Conservation (phyloP, 2,888 invertebrate genomes). For the Drosophila aldrichi region DNA sequence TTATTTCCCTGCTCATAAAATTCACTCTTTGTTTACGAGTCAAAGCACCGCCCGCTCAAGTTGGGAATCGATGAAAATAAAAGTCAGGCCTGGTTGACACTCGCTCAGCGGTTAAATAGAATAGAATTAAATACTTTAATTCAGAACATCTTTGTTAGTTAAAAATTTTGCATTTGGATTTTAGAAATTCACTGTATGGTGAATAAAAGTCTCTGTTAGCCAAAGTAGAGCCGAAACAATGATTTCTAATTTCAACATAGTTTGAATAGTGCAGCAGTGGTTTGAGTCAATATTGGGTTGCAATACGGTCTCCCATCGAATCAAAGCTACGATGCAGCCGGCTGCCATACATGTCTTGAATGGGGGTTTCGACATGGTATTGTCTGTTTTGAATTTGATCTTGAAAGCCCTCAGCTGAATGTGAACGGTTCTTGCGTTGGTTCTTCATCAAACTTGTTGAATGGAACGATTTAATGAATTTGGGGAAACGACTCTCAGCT, state of each 20-base stretch:
- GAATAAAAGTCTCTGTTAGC: neutral
- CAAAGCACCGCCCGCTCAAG: neutral
- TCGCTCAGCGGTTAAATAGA: neutral
- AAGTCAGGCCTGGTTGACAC: neutral
- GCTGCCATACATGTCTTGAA: neutral
- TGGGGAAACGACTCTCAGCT: slow-evolving; percentile 23
- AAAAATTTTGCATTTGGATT: neutral
- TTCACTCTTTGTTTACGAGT: neutral
- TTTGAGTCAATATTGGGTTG: neutral
- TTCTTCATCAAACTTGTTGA: slow-evolving; percentile 8
- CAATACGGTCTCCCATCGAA: neutral
- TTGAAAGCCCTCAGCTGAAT: slow-evolving; percentile 6
- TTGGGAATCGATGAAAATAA: neutral
- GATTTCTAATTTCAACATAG: neutral
- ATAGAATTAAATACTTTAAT: neutral
- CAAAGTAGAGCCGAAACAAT: neutral
- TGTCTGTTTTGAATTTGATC: neutral
- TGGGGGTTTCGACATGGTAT: neutral
- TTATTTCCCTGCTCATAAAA: too few species aligned
- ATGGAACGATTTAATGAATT: neutral
- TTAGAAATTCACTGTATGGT: neutral
- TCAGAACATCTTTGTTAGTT: neutral
- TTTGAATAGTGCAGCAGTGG: neutral
- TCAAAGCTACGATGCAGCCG: slow-evolving; percentile 7
- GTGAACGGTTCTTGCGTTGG: slow-evolving; percentile 17